phyloP scores from a whole-genome alignment of 2,888 invertebrate genomes.

The Athrips mouffetella region DNA sequence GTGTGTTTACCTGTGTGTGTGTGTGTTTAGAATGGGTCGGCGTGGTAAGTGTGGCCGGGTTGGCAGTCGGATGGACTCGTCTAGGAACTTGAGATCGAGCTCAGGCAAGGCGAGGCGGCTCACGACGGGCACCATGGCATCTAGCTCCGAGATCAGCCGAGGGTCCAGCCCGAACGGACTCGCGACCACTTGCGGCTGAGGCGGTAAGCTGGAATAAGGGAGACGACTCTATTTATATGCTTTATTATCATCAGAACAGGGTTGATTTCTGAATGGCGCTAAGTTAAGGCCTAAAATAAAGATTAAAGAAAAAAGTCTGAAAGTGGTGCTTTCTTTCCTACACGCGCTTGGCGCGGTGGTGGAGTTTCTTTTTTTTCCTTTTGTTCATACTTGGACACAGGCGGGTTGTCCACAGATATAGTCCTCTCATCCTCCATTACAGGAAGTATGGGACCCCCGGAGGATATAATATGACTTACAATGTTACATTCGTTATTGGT shows the following conservation, averaged over 20 bases:
- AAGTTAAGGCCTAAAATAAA: too few relatives aligned
- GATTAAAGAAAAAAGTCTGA: neutral
- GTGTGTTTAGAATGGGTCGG: neutral
- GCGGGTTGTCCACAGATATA: conserved; percentile 50
- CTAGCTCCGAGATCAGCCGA: conserved; percentile 83
- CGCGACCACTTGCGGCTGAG: conserved; percentile 68
- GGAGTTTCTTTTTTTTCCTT: conserved; percentile 50
- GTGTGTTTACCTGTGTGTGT: neutral
- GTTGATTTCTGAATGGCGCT: too few relatives aligned
- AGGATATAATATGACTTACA: too few relatives aligned
- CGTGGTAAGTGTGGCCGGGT: conserved; percentile 23
- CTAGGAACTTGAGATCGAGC: conserved; percentile 71
- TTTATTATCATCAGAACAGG: too few relatives aligned
- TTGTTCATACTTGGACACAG: conserved; percentile 52
- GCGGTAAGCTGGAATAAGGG: conserved; percentile 48
- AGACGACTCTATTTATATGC: too few relatives aligned
- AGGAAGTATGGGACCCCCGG: conserved; percentile 53
- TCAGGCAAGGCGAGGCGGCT: conserved; percentile 53
- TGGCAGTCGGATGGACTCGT: conserved; percentile 61
- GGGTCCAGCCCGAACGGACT: conserved; percentile 90
- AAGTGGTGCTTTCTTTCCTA: too few relatives aligned
- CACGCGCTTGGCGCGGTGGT: too few relatives aligned
- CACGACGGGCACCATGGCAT: conserved; percentile 67
- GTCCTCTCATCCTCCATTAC: conserved; percentile 35
- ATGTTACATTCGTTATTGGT: too few relatives aligned